Base-by-base conservation (phyloP, 2,888 invertebrate species). In the Toxonevra muliebris region DNA sequence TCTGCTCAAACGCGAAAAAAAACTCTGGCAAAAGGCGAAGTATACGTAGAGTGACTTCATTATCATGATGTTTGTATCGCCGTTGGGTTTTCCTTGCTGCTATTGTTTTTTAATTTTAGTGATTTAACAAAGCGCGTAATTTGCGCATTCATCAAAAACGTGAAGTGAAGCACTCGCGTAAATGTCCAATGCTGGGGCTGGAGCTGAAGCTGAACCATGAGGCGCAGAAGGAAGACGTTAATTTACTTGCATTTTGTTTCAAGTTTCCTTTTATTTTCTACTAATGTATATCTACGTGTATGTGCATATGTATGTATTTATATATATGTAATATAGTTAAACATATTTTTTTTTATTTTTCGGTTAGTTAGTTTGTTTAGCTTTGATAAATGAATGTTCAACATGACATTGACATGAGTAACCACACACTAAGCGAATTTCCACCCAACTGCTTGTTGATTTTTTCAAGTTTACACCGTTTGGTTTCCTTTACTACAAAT, bases 91-190 rank as follows among this genome's bases (percentile, higher is more conserved):
- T 30, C 30, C 30, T 30, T 30, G 30, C 30, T 30, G 30, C 7
- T 30, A 30, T 30, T 30, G 67, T 65, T 64, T 30, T 57, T 64
- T 76, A 76, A 78, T 77, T 79, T 73, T 72, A 72, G 70, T 71
- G 69, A 77, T 75, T 75, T 75, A 75, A 75, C 77, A 79, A 79
- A 76, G 72, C 77, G 72, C 67, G 75, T 77, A 76, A 79, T 75
- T 79, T 75, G 65, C 65, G 40, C 13, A 65, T 65, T 65, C 55
- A 50, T 58, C 65, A 65, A 65, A 53, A 30, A 30, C 30, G 30
- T 43, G 42, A 55, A 45, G 20, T n/a, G 52, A 10, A 54, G 19
- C n/a, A 50, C 15, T 0, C 48, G 13, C 48, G 48, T 15, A n/a
- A 15, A 13, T 15, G 8, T 15, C 2, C 30, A 30, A 30, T 30